Evolutionary conservation across 2,797 vertebrate species (phyloP).

Genomic region (Erethizon dorsatum): DNA sequence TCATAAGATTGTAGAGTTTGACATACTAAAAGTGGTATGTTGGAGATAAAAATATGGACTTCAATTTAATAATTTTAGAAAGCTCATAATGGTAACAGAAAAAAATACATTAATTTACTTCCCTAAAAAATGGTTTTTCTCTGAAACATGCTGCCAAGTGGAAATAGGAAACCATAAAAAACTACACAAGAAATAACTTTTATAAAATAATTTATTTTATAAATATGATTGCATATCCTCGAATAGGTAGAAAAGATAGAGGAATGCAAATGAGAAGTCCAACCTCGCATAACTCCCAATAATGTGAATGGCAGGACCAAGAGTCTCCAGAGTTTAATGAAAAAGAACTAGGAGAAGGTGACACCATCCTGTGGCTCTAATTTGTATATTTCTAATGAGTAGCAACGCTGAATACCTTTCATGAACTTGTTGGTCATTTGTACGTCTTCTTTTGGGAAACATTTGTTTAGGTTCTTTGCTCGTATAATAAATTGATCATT

Average conservation of each 20-base stretch:
- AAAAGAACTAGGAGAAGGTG: not conserved
- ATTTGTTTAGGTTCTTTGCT: not conserved
- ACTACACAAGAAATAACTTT: not conserved
- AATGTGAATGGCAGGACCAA: not conserved
- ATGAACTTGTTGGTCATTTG: not conserved
- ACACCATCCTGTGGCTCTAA: not conserved
- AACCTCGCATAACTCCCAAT: not conserved
- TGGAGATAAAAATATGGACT: slow-evolving; percentile 44
- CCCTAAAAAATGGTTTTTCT: slow-evolving; percentile 25
- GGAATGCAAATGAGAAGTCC: not conserved
- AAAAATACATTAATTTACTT: slow-evolving; percentile 35
- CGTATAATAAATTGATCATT: not conserved
- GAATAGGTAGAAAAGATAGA: not conserved
- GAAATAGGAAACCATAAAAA: slow-evolving; percentile 23
- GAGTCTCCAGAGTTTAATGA: not conserved
- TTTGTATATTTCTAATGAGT: not conserved
- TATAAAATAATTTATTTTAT: slow-evolving; percentile 22
- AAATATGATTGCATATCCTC: not conserved
- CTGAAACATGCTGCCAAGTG: not conserved
- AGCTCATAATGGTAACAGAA: slow-evolving; percentile 45
- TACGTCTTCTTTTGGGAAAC: not conserved
- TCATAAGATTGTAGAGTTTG: slow-evolving; percentile 16
- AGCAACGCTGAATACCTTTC: not conserved
- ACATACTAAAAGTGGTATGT: slow-evolving; percentile 47
- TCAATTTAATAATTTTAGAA: slow-evolving; percentile 70